Evolutionary conservation across 2,888 invertebrate genomes (phyloP), one percentile per base, ranked within the genome.

Genomic region (Odontocolon sp.): DNA sequence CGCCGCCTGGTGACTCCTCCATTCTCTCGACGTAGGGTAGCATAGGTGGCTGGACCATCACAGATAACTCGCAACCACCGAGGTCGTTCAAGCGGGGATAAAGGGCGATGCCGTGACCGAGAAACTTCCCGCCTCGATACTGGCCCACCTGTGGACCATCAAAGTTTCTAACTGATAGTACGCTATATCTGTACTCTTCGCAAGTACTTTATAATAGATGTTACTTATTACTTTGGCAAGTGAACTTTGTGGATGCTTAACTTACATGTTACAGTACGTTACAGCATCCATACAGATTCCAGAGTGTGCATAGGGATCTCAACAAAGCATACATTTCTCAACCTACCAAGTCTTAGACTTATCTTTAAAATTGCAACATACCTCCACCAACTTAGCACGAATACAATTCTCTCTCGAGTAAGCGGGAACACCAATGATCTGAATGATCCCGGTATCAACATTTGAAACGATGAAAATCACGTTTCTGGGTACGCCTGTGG

Each of bases 21-120:
- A 50, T 64, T 23, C 47, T 69, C 69, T 69, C 74, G n/a, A 80
- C 28, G 72, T 79, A 81, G 14, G 77, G 80, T 8, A 77, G 42
- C 38, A 76, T 69, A 33, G 80, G 78, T 40, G 80, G 80, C 45
- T 79, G 80, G 16, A 80, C 77, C 81, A 81, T 80, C 47, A 80
- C 70, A 26, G 78, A 81, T 14, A 83, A 33, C 52, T 81, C 68
- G 40, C 80, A 82, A 64, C 80, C 81, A 36, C 78, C 79, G 14
- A 78, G 68, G 56, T 82, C 54, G 59, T 82, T 63, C 54, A 52
- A 73, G 21, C 47, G 74, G 5, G 80, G 50, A 47, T 77, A 70
- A 75, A 75, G 72, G 33, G 59, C 50, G 40, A 45, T 38, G 28
- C 45, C 54, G 64, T 69, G 18, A 54, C 52, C 56, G 23, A 2